Evolutionary conservation across 2,888 invertebrate genomes (phyloP).

Genomic region (Syrphus vitripennis): DNA sequence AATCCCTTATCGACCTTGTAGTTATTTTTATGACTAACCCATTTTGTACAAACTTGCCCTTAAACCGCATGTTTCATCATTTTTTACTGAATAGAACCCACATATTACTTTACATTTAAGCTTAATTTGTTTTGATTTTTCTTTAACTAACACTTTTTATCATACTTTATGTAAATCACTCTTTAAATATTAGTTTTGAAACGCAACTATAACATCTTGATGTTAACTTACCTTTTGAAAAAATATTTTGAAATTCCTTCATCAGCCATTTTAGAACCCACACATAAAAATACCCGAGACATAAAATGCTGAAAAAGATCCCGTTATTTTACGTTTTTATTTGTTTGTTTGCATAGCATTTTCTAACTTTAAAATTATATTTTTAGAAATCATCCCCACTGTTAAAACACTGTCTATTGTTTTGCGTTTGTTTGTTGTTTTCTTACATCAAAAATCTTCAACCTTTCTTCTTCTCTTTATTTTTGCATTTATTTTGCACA

Average conservation of each 20-base stretch:
- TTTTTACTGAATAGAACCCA: too few species aligned
- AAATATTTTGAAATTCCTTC: background rate
- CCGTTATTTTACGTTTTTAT: background rate
- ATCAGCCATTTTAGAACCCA: background rate
- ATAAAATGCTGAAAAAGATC: background rate
- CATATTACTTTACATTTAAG: too few species aligned
- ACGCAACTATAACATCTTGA: background rate
- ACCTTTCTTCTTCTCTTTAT: constrained; percentile 25
- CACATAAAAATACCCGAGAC: background rate
- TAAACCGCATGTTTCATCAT: too few species aligned
- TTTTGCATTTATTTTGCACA: constrained; percentile 33
- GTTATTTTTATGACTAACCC: too few species aligned
- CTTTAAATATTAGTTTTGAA: too few species aligned
- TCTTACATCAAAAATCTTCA: constrained; percentile 2
- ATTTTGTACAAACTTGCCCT: too few species aligned
- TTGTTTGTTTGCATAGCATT: background rate
- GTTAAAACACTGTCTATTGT: background rate
- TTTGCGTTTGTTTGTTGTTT: background rate
- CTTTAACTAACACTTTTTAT: too few species aligned
- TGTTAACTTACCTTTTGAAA: background rate
- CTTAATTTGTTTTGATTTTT: too few species aligned
- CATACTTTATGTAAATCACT: too few species aligned
- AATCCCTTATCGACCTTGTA: too few species aligned
- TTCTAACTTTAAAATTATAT: background rate
- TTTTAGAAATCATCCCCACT: constrained; percentile 14